phyloP scores from a whole-genome alignment of 2,797 vertebrate species.

The Betta splendens region DNA sequence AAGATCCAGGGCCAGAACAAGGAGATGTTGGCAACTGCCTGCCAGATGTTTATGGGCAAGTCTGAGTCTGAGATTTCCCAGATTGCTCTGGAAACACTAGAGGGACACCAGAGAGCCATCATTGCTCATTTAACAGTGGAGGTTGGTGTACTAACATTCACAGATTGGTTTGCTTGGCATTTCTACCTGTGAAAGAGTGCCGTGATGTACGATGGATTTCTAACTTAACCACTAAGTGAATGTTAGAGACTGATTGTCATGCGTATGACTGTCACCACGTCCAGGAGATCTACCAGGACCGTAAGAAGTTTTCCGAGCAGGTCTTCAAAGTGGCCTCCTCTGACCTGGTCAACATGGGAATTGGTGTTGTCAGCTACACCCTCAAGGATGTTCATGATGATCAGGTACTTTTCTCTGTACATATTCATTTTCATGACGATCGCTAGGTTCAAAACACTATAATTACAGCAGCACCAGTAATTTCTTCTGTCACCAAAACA shows the following conservation, averaged over 20 bases:
- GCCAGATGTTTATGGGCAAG: slow-evolving; percentile 98
- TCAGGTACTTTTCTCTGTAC: slow-evolving; percentile 79
- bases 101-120: slow-evolving; percentile 97
- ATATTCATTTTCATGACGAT: not conserved
- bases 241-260: not conserved
- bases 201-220: not conserved
- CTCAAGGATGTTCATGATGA: slow-evolving; percentile 96
- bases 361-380: slow-evolving; percentile 95
- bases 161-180: not conserved
- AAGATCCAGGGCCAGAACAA: slow-evolving; percentile 99
- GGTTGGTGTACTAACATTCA: slow-evolving; percentile 69
- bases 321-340: slow-evolving; percentile 97
- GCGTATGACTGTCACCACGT: not conserved
- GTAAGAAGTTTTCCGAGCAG: slow-evolving; percentile 97
- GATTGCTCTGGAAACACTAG: slow-evolving; percentile 93
- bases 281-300: slow-evolving; percentile 97
- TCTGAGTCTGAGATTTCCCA: slow-evolving; percentile 87
- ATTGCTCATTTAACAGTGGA: slow-evolving; percentile 97
- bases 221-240: not conserved
- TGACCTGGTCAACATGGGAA: slow-evolving; percentile 97
- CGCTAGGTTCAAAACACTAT: not conserved
- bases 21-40: slow-evolving; percentile 94
- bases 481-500: slow-evolving; percentile 1
- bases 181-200: not conserved
- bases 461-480: not conserved